Evolutionary conservation across 2,113 vertebrate genomes (phyloP), one percentile per base, ranked within the genome.

Genomic region (Craseonycteris thonglongyai): DNA sequence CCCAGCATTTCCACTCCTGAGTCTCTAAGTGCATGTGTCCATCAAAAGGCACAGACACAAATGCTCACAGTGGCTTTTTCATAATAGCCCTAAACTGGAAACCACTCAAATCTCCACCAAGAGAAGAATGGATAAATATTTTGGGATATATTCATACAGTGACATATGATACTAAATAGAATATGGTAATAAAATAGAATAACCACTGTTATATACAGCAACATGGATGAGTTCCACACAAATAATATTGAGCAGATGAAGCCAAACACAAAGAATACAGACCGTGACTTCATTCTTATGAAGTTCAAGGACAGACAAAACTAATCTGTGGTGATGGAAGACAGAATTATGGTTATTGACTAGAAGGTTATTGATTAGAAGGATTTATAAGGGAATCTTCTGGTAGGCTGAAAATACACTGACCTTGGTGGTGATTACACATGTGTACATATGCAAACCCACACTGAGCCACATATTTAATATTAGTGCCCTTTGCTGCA

Each of bases 221-320:
- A 45, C 28, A n/a, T 2, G 33, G 10, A 10, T 76, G 28, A 82
- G 7, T 54, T 15, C 16, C 38, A 24, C 15, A 28, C 30, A 65
- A 18, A 24, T 14, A 30, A 81, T 42, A n/a, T 0, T 10, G 15
- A 89, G 35, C 24, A 89, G 21, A 22, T 59, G 26, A 72, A 71
- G 38, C 49, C 54, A 81, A 61, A 54, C 35, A 16, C 35, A 47
- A 59, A 93, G 4, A 80, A 30, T 40, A 79, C 21, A 59, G 74
- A 68, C 63, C 10, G 21, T 28, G 42, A 71, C 18, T 63, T 83
- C 2, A 19, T 83, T 88, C 71, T 51, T 15, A 58, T 58, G 38
- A 91, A 74, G 24, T 69, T 85, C 81, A 96, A 94, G 42, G 63
- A 71, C 13, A 76, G 69, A 65, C 14, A 58, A 89, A 92, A 80